phyloP scores from a whole-genome alignment of 2,113 vertebrate species.

The Dascyllus trimaculatus region DNA sequence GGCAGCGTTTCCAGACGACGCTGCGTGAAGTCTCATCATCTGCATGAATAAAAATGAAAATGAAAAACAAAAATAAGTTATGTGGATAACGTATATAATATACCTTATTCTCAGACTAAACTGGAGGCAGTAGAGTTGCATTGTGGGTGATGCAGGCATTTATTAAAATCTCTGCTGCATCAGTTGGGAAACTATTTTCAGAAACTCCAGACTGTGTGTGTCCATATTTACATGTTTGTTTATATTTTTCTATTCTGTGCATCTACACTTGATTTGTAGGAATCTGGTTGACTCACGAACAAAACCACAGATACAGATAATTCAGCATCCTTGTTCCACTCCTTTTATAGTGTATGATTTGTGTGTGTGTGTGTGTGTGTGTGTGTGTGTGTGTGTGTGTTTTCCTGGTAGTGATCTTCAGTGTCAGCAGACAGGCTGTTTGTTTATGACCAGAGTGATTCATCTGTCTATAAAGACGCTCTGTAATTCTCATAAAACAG shows the following conservation, averaged over 20 bases:
- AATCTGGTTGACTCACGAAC: conserved; percentile 9
- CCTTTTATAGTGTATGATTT: conserved; percentile 52
- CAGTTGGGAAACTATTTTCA: no score
- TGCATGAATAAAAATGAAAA: no score
- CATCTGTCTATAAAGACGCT: conserved; percentile 35
- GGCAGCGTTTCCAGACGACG: no score
- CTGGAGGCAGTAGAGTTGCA: no score
- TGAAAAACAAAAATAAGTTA: no score
- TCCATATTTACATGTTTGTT: conserved; percentile 1
- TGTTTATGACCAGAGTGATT: conserved; percentile 64
- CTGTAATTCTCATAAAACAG: no score
- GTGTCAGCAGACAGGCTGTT: conserved; percentile 44
- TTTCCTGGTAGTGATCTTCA: conserved; percentile 11
- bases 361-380: conserved; percentile 21
- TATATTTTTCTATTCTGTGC: background rate
- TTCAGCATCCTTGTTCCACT: conserved; percentile 47
- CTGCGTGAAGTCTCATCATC: no score
- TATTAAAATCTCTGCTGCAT: no score
- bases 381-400: conserved; percentile 16
- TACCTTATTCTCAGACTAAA: no score
- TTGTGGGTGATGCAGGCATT: no score
- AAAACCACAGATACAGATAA: conserved; percentile 34
- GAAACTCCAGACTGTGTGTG: background rate
- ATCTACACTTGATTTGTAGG: background rate
- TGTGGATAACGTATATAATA: no score